Base-by-base conservation (phyloP, 2,888 invertebrate genomes). In the Galeopsomyia nigrocyanea region DNA sequence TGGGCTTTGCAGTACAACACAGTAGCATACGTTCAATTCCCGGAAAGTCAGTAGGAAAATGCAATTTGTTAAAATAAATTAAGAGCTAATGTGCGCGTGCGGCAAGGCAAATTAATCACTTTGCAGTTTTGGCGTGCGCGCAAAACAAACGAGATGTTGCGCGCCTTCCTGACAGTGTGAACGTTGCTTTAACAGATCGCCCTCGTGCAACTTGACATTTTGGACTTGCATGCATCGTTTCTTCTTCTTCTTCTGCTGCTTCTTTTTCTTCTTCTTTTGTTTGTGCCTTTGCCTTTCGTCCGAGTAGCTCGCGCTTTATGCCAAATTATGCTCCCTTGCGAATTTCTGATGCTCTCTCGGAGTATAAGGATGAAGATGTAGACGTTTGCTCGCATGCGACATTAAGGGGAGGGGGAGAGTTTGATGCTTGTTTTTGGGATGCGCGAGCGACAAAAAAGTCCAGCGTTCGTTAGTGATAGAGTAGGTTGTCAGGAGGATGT, bases 41-140 rank as follows among this genome's bases (percentile, higher is more conserved):
- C 19, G 53, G 67, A 70, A 74, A 63, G 46, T 2, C 26, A 26
- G 26, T 26, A 55, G 47, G 55, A 53, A 70, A 74, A 60, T 22
- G 67, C 70, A 66, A 70, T 74, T 74, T 64, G 70, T 70, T 70
- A 63, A 67, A 60, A 67, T 74, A 74, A 74, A 74, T 70, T 67
- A 67, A 70, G 63, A 67, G 67, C 67, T 70, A 70, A 74, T 70
- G 53, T 19, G 19, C 47, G n/a, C 21, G 58, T 13, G 31, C 26
- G 26, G 17, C n/a, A 26, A 57, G 57, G 51, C 47, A 70, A 70
- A 74, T 74, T 74, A 74, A 74, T 74, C 70, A 70, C 70, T 14
- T n/a, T 9, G 9, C 21, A 31, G 39, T n/a, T 39, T 31, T 17
- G n/a, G 58, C 46, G 10, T 51, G 51, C 46, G 10, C 31, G 51